Evolutionary conservation across 2,113 vertebrate species (phyloP), one percentile per base, ranked within the genome.

Genomic region (Lichenostomus cassidix): DNA sequence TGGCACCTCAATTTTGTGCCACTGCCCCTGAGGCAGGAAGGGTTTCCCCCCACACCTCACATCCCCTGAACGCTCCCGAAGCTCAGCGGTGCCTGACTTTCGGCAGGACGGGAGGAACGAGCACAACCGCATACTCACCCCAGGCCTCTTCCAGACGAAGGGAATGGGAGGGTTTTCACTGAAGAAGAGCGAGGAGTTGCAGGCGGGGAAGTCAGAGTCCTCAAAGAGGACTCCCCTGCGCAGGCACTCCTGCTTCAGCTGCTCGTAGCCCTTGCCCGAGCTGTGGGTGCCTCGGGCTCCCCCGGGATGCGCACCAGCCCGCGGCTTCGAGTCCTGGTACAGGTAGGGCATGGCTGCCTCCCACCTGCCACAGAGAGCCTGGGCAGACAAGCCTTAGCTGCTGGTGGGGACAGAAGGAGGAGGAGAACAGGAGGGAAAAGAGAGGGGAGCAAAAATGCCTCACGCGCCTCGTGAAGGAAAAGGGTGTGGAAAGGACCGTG

Each of bases 111-210:
- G 13, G 28, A 50, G 39, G 35, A 25, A 15, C 35, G 7, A 15
- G 22, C 27, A 3, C 39, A 12, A 11, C 0, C 0, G 2, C 15
- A 12, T 81, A 98, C 98, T 92, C 97, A 99, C 99, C 98, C 92
- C 87, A 0, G 99, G 99, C 65, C 99, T 97, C 95, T 99, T 99
- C 99, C 99, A 99, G 76, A 99, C 67, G 47, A 99, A 98, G 44
- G 98, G 92, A 46, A 99, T 62, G 3, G 98, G 98, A 9, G 98
- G 98, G 11, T 96, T 98, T 95, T 99, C 93, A 12, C 98, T 99
- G 98, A 95, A 99, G 98, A 98, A 99, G 39, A 99, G 98, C 2
- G 99, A 98, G 3, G 97, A 83, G 42, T 96, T 97, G 4, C 15
- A 52, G 46, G 99, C 98, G 0, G 99, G 99, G 78, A 99, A 99